A percentile compares a stretch with the other conserved stretches of the same genome.
phyloP scores from a whole-genome alignment of 2,113 vertebrate genomes.

The Ciconia boyciana region DNA sequence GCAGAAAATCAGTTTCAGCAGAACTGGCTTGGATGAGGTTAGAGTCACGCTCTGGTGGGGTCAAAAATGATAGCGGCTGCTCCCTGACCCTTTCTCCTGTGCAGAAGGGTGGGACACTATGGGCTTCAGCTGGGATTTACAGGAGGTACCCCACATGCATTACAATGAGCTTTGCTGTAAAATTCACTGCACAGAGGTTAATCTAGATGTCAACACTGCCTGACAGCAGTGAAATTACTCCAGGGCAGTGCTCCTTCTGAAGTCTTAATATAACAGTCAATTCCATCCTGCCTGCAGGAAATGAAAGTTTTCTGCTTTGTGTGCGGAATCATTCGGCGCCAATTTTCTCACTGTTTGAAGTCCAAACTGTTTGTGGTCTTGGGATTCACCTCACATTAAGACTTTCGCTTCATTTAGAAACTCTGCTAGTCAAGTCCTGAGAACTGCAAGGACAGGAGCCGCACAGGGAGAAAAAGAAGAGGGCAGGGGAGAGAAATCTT shows the following conservation, averaged over 20 bases:
- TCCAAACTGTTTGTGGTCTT: constrained; percentile 75
- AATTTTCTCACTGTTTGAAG: constrained; percentile 78
- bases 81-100: constrained; percentile 7
- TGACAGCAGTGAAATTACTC: constrained; percentile 79
- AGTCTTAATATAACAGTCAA: constrained; percentile 79
- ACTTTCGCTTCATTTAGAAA: constrained; percentile 48
- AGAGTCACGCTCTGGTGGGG: neutral
- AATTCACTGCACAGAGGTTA: constrained; percentile 76
- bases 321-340: constrained; percentile 70
- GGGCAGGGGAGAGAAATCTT: neutral
- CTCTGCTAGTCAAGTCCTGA: constrained; percentile 23
- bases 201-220: constrained; percentile 77
- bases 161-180: constrained; percentile 69
- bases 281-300: constrained; percentile 77
- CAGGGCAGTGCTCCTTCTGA: constrained; percentile 74
- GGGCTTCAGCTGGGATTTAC: constrained; percentile 58
- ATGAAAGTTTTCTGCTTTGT: constrained; percentile 78
- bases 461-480: neutral
- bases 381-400: constrained; percentile 74
- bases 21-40: constrained; percentile 40
- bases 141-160: constrained; percentile 60
- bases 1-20: constrained; percentile 44
- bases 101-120: constrained; percentile 21
- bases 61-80: neutral
- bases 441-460: neutral